Evolutionary conservation across 2,888 invertebrate species (phyloP), one percentile per base, ranked within the genome.

Genomic region (Pristionchus maxplancki): DNA sequence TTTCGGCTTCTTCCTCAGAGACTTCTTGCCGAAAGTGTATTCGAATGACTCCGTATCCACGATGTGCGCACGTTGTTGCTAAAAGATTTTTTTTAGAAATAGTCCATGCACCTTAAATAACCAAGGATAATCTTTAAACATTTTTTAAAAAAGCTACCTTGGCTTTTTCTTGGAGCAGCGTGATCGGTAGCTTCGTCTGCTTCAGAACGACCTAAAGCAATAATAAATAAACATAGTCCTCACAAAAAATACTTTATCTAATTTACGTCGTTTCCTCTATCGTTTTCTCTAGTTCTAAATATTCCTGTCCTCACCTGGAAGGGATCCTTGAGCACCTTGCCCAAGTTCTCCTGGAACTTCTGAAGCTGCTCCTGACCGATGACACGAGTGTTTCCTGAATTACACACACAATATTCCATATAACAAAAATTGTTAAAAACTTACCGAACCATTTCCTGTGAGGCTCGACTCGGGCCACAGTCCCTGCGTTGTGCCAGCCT

Each of bases 361-460:
- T 96, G 96, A 74, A 96, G 94, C 71, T 96, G 96, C 89, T 95
- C 95, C 95, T 99, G 99, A 0, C 98, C 97, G 92, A 99, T 97
- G 0, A 99, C 98, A 90, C 98, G 96, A 0, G 99, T 98, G 95
- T 99, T 99, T 28, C 96, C 96, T 96, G 89, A 89, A 92, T 44
- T 11, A 71, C 9, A 9, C 6, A 34, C 31, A 1, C 4, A 34
- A 34, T 83, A 34, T 83, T 44, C 48, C 48, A 31, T 64, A 31
- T 8, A n/a, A 89, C 34, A 20, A 83, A 31, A n/a, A 17, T 4
- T 28, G 37, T 6, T 83, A 44, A 40, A 17, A 48, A 90, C 95
- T 94, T 92, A 95, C 98, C 98, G 95, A 99, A 99, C 99, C 99
- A 99, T 95, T 97, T 97, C 93, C 98, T 97, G 92, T 97, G 98